Evolutionary conservation across 2,888 invertebrate genomes (phyloP).

Genomic region (Temnothorax unifasciatus): DNA sequence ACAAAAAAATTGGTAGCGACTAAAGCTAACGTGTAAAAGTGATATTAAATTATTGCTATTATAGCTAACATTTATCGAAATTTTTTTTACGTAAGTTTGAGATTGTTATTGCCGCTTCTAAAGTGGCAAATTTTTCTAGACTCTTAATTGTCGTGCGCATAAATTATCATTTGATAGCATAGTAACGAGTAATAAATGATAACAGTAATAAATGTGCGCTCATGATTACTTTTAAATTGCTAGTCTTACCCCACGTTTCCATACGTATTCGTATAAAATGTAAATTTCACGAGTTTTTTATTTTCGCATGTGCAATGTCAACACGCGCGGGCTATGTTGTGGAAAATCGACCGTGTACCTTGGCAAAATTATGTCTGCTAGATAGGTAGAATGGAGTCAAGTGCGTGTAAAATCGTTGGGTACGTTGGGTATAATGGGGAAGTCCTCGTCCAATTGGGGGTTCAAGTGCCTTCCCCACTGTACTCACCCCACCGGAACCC

Average conservation of each 20-base stretch:
- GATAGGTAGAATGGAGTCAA: conserved; percentile 87
- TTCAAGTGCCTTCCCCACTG: conserved; percentile 81
- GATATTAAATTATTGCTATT: conserved; percentile 18
- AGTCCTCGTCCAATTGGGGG: conserved; percentile 82
- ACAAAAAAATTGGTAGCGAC: conserved; percentile 75
- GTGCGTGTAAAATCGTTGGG: conserved; percentile 88
- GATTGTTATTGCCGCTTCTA: neutral
- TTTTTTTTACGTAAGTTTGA: neutral
- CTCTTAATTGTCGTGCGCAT: neutral
- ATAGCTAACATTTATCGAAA: neutral
- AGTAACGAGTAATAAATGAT: neutral
- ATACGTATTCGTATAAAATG: neutral
- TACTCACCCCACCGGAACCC: conserved; percentile 83
- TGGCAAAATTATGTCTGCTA: conserved; percentile 73
- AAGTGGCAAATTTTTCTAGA: neutral
- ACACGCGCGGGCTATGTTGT: conserved; percentile 57
- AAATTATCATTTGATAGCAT: neutral
- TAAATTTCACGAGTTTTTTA: conserved; percentile 36
- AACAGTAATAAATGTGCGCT: conserved; percentile 6
- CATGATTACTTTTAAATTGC: conserved; percentile 10
- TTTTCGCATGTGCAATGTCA: conserved; percentile 30
- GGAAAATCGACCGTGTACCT: conserved; percentile 69
- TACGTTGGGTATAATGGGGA: conserved; percentile 83
- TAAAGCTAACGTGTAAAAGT: conserved; percentile 76
- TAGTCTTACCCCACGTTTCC: neutral